phyloP scores from a whole-genome alignment of 2,113 vertebrate genomes.

The Mormyrus lacerda region DNA sequence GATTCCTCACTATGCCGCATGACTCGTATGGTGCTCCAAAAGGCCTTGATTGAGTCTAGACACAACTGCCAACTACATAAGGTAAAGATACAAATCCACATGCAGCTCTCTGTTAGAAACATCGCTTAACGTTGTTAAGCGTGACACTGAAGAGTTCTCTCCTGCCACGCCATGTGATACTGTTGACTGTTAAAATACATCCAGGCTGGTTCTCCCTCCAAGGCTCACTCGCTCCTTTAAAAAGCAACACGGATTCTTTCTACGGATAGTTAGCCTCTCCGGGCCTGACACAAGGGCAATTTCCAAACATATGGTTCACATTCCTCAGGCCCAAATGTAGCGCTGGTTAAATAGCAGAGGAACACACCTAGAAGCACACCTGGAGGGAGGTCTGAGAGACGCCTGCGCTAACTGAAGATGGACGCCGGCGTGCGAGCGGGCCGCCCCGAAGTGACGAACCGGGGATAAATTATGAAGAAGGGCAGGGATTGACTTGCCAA shows the following conservation, averaged over 20 bases:
- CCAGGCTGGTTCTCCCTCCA: conserved; percentile 31
- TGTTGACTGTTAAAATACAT: conserved; percentile 24
- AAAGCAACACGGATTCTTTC: background rate
- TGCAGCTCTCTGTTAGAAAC: background rate
- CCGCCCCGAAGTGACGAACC: conserved; percentile 57
- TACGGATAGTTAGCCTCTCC: background rate
- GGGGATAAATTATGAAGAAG: conserved; percentile 67
- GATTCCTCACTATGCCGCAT: background rate
- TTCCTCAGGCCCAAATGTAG: background rate
- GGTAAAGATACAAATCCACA: background rate
- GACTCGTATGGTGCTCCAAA: background rate
- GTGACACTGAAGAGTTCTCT: background rate
- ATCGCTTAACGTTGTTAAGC: background rate
- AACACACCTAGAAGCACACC: conserved; percentile 28
- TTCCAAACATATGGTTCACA: conserved; percentile 5
- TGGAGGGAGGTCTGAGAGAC: conserved; percentile 34
- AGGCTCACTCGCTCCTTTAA: conserved; percentile 21
- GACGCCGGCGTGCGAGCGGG: conserved; percentile 39
- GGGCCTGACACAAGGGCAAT: background rate
- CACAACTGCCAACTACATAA: background rate
- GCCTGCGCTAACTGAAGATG: conserved; percentile 35
- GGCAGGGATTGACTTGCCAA: conserved; percentile 63
- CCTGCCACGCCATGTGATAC: background rate
- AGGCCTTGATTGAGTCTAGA: background rate
- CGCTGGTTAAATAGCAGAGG: conserved; percentile 22